Evolutionary conservation across 2,797 vertebrate genomes (phyloP), one percentile per base, ranked within the genome.

Genomic region (Phaenicophaeus curvirostris): DNA sequence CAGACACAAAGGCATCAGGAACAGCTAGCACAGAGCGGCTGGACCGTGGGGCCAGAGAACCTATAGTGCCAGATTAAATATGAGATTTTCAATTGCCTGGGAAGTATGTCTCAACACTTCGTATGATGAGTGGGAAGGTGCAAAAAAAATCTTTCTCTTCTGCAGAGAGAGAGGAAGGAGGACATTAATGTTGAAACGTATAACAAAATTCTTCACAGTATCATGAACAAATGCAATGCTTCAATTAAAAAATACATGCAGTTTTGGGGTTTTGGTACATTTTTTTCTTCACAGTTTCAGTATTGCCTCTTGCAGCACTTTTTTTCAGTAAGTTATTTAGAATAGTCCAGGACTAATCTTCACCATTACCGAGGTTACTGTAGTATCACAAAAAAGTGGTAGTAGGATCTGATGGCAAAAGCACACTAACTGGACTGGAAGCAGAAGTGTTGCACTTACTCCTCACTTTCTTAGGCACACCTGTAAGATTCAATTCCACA

Each of bases 91-190:
- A 58, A 41, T 48, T 67, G 81, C 55, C 74, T 33, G 59, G 68
- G 54, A 90, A 89, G 59, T 59, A 82, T 51, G 77, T 58, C 92
- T 69, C 74, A 89, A 89, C 96, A 95, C 95, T 85, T 96, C 94
- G 92, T 90, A 87, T 87, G 95, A 95, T 96, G 96, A 94, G 95
- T 96, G 95, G 96, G 94, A 96, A 96, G 95, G 96, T 95, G 96
- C 87, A 90, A 96, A 92, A 78, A 51, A 51, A 31, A 67, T 91
- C 72, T 57, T 76, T 93, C 85, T 91, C 62, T 95, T 95, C 71
- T 35, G 9, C 55, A 85, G 48, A 79, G 67, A 65, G 76, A 95
- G 62, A 46, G 66, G 87, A 92, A 95, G 42, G 63, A 93, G 68
- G 78, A 95, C 86, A 74, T n/a, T 76, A 90, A 82, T 30, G 88